Evolutionary conservation across 2,888 invertebrate genomes (phyloP), one percentile per base, ranked within the genome.

Genomic region (Lepidochitona cinerea): DNA sequence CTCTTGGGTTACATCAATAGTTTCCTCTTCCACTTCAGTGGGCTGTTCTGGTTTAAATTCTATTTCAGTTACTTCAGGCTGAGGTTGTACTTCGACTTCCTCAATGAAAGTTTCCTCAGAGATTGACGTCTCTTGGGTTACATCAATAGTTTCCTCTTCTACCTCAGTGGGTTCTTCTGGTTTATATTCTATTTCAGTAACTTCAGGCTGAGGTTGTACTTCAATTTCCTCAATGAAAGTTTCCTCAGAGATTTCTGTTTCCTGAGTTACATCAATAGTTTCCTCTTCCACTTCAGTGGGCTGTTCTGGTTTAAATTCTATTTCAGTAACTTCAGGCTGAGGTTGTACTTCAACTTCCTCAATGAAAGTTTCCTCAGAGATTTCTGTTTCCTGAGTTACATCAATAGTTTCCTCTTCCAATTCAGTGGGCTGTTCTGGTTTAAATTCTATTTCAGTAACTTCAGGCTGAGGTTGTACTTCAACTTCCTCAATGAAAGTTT

Each of bases 301-400:
- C 37, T 26, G 72, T 49, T 64, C 54, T 66, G 3, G 70, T 35
- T 53, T 65, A 72, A 23, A n/a, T n/a, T n/a, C n/a, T n/a, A n/a
- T n/a, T n/a, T n/a, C n/a, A n/a, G n/a, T n/a, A n/a, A n/a, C n/a
- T n/a, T n/a, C n/a, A n/a, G n/a, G n/a, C n/a, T n/a, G n/a, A n/a
- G n/a, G n/a, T n/a, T n/a, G n/a, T n/a, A 69, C 66, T 35, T 71
- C 75, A 18, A 29, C 37, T 59, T 37, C 59, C 32, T 70, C 41
- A 29, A 68, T 71, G 12, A 68, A 68, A 23, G 71, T 67, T 72
- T 75, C 77, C 29, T 52, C 49, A 18, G 68, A n/a, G n/a, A n/a
- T n/a, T n/a, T n/a, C n/a, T n/a, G n/a, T n/a, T n/a, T n/a, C n/a
- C n/a, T n/a, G n/a, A n/a, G n/a, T n/a, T n/a, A n/a, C n/a, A n/a